Conservation (phyloP, 2,888 invertebrate species). For the Eueremaeus valkanovi region DNA sequence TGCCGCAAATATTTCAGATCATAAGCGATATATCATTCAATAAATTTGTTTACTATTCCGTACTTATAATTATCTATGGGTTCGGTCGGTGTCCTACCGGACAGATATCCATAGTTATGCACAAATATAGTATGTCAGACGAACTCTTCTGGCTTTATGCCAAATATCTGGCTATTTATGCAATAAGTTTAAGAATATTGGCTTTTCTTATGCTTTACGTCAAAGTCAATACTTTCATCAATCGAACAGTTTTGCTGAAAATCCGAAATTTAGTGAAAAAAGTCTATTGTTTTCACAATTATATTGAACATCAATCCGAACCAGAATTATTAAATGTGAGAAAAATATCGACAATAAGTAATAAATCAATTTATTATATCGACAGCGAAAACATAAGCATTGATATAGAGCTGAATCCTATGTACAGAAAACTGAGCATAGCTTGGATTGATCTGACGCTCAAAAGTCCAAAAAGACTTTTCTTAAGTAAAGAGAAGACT, state of each 20-base stretch:
- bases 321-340: not conserved
- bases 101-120: constrained; percentile 12
- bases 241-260: not conserved
- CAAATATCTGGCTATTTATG: constrained; percentile 28
- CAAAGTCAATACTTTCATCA: constrained; percentile 12
- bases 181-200: constrained; percentile 8
- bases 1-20: constrained; percentile 23
- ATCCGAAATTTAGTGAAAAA: not conserved
- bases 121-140: constrained; percentile 1
- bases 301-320: not conserved
- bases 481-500: not conserved
- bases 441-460: constrained; percentile 32
- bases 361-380: constrained; percentile 22
- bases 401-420: not conserved
- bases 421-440: not conserved
- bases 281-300: not conserved
- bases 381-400: not conserved
- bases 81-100: constrained; percentile 2
- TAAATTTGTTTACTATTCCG: constrained; percentile 21
- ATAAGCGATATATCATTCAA: constrained; percentile 29
- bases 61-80: constrained; percentile 13
- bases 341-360: constrained; percentile 6
- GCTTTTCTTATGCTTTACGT: constrained; percentile 16
- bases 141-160: not conserved
- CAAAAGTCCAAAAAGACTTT: not conserved